A percentile compares a stretch with the other conserved stretches of the same genome.
These are phyloP conservation scores for Whitmania pigra DNA, from an alignment of 1,140 invertebrate species.

Conservation along the genomic window DNA sequence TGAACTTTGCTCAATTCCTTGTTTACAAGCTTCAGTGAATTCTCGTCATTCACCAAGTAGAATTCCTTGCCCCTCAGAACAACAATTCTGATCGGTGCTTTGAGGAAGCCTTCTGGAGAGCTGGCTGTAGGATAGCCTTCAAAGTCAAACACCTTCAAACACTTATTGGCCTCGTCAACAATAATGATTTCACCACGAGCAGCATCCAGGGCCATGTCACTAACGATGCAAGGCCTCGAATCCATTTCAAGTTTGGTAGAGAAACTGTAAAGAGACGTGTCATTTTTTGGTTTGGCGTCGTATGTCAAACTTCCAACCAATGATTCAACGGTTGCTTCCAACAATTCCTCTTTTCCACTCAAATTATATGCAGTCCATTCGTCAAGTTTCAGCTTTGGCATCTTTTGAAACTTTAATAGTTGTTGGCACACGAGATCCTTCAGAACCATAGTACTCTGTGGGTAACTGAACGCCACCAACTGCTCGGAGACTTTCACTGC, in stretches of 20 bases:
- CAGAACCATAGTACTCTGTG: not conserved
- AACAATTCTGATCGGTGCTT: conserved; percentile 18
- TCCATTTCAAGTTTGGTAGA: conserved; percentile 13
- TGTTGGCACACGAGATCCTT: not conserved
- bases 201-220: conserved; percentile 15
- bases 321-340: not conserved
- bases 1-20: not conserved
- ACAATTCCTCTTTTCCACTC: not conserved
- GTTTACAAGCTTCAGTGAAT: conserved; percentile 15
- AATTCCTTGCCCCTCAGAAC: conserved; percentile 10
- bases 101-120: conserved; percentile 5
- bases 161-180: conserved; percentile 19
- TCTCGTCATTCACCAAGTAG: conserved; percentile 22
- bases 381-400: not conserved
- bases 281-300: conserved; percentile 18
- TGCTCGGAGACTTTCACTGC: not conserved
- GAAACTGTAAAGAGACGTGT: conserved; percentile 11
- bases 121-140: not conserved
- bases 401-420: conserved; percentile 6
- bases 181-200: not conserved
- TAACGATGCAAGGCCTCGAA: conserved; percentile 3
- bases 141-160: conserved; percentile 21
- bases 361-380: not conserved
- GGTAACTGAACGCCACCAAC: not conserved
- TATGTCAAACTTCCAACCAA: conserved; percentile 20